These are phyloP conservation scores for Pelodiscus sinensis DNA, from an alignment of 2,113 vertebrate species.

Conservation along the genomic window DNA sequence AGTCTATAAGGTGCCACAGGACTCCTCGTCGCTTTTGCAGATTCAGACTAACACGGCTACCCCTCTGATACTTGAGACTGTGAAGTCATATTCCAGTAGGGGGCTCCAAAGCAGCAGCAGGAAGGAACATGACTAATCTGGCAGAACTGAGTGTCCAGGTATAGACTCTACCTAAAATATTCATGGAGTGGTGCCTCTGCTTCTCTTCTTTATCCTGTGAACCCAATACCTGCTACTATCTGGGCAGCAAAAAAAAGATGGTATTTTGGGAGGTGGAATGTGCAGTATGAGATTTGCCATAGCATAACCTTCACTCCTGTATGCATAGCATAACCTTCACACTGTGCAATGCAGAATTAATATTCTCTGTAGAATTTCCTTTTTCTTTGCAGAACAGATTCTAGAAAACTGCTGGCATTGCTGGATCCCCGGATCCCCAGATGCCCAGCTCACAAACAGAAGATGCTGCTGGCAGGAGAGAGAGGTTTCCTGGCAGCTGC, in stretches of 20 bases:
- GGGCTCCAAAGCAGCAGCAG: conserved; percentile 36
- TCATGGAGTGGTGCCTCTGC: rapidly evolving
- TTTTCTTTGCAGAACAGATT: too few species aligned
- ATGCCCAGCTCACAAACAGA: too few species aligned
- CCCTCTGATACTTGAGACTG: too few species aligned
- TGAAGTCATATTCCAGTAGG: conserved; percentile 54
- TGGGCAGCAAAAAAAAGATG: neutral
- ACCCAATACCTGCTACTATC: neutral
- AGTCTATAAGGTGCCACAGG: too few species aligned
- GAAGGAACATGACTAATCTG: rapidly evolving
- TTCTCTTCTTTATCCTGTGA: neutral
- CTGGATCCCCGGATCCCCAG: too few species aligned
- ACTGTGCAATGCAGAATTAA: too few species aligned
- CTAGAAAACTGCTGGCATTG: too few species aligned
- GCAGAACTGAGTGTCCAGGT: neutral
- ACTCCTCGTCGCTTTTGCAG: too few species aligned
- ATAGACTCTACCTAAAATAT: neutral
- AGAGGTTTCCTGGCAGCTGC: too few species aligned
- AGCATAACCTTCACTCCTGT: neutral
- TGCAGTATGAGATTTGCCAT: neutral
- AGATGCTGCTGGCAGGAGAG: too few species aligned
- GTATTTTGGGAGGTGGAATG: neutral
- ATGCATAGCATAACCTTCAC: neutral
- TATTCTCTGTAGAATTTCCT: too few species aligned
- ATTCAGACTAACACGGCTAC: too few species aligned